Percentiles rank a stretch among this genome's conserved stretches.
These are phyloP conservation scores for Eleutherodactylus coqui DNA, from an alignment of 2,797 vertebrate genomes.

Conservation along the genomic window DNA sequence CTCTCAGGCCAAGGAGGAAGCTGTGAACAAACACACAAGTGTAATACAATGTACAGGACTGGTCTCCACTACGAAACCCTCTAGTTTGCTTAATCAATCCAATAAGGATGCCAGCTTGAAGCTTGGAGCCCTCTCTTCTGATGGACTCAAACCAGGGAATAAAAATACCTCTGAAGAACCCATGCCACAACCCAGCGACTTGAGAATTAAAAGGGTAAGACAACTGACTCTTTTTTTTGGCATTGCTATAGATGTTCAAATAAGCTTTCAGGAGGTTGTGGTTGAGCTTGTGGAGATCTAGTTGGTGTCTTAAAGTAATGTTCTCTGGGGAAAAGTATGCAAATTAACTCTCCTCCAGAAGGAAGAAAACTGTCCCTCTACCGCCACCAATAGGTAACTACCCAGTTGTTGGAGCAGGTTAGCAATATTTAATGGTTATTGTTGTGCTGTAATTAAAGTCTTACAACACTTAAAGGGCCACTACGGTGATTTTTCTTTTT, in stretches of 20 bases:
- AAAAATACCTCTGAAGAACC: slow-evolving; percentile 82
- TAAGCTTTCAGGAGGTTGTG: too few relatives aligned
- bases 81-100: slow-evolving; percentile 84
- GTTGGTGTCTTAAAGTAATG: too few relatives aligned
- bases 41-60: slow-evolving; percentile 91
- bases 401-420: too few relatives aligned
- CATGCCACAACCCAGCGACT: slow-evolving; percentile 75
- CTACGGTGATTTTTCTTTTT: too few relatives aligned
- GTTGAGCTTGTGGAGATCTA: too few relatives aligned
- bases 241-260: neutral
- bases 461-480: too few relatives aligned
- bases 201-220: slow-evolving; percentile 86
- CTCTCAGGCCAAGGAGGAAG: slow-evolving; percentile 84
- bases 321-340: too few relatives aligned
- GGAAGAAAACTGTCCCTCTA: too few relatives aligned
- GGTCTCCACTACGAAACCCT: slow-evolving; percentile 81
- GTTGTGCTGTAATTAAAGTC: too few relatives aligned
- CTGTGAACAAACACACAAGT: slow-evolving; percentile 89
- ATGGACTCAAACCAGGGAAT: slow-evolving; percentile 83
- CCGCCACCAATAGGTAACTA: too few relatives aligned
- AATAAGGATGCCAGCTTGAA: slow-evolving; percentile 84
- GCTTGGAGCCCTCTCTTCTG: slow-evolving; percentile 86
- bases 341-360: too few relatives aligned
- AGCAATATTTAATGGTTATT: too few relatives aligned
- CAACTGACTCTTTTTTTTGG: neutral